Percentiles rank a stretch among this genome's conserved stretches.
phyloP scores from a whole-genome alignment of 2,113 vertebrate genomes.

The Ancistrus triradiatus region DNA sequence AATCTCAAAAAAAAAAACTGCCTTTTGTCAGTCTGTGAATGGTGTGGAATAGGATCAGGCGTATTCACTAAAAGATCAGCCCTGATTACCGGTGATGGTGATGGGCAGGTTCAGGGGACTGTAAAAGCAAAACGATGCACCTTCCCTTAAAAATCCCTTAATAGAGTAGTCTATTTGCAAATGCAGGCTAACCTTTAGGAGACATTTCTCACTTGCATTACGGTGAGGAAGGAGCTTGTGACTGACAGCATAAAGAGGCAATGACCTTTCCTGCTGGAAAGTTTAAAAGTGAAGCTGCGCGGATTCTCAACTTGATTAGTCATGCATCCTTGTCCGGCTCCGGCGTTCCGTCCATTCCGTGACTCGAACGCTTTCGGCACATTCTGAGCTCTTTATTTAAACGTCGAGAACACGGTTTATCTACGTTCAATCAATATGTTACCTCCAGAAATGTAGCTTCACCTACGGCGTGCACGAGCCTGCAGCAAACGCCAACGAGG shows the following conservation, averaged over 20 bases:
- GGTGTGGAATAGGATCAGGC: too few species aligned
- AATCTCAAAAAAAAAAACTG: too few species aligned
- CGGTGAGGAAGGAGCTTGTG: constrained; percentile 18
- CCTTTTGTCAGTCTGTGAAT: too few species aligned
- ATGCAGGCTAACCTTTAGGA: constrained; percentile 36
- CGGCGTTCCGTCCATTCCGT: background rate
- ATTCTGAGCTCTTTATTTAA: too few species aligned
- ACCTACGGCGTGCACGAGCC: too few species aligned
- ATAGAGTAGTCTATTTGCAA: constrained; percentile 15
- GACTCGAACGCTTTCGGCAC: background rate
- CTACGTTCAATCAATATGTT: too few species aligned
- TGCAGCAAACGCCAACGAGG: too few species aligned
- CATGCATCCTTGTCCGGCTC: background rate
- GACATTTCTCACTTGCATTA: constrained; percentile 29
- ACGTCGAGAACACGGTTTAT: too few species aligned
- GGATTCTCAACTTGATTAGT: constrained; percentile 7
- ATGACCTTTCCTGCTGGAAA: constrained; percentile 40
- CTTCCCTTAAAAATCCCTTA: too few species aligned
- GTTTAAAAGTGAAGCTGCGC: constrained; percentile 14
- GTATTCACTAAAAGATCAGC: background rate
- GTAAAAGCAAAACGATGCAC: background rate
- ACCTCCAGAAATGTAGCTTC: too few species aligned
- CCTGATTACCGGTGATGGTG: background rate
- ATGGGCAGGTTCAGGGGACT: background rate
- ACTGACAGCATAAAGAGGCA: constrained; percentile 27